Percentiles rank a stretch among this genome's conserved stretches.
Evolutionary conservation across 53 echinoderm and acorn worm species (phyloP).

Genomic region (Patiria pectinifera): DNA sequence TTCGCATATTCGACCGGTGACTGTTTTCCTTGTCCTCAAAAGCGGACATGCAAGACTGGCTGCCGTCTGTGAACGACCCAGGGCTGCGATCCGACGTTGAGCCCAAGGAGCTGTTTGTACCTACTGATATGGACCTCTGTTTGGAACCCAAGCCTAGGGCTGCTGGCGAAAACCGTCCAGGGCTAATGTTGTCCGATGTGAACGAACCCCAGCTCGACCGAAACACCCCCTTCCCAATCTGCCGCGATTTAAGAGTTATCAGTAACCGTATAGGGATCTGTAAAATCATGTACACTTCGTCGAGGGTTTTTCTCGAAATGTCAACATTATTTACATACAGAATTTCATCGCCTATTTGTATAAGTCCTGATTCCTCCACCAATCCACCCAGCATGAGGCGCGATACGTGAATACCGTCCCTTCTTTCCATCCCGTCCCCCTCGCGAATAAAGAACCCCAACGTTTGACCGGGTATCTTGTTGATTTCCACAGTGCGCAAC

Average conservation of each 20-base stretch:
- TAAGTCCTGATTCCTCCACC: slow-evolving; percentile 88
- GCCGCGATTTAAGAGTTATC: slow-evolving; percentile 91
- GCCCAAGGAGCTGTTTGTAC: slow-evolving; percentile 48
- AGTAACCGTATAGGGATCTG: slow-evolving; percentile 95
- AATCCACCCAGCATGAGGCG: slow-evolving; percentile 91
- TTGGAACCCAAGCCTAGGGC: slow-evolving; percentile 46
- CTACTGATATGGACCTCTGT: slow-evolving; percentile 53
- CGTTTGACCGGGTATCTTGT: slow-evolving; percentile 93
- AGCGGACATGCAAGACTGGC: slow-evolving; percentile 33
- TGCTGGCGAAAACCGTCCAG: slow-evolving; percentile 53
- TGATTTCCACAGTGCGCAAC: slow-evolving; percentile 93
- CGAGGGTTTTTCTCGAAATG: slow-evolving; percentile 85
- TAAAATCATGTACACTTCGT: slow-evolving; percentile 90
- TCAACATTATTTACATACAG: slow-evolving; percentile 97
- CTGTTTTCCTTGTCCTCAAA: slow-evolving; percentile 58
- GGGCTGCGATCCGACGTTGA: slow-evolving; percentile 57
- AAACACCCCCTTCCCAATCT: slow-evolving; percentile 87
- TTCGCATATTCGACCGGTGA: slow-evolving; percentile 7
- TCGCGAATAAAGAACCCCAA: slow-evolving; percentile 94
- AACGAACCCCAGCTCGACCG: slow-evolving; percentile 70
- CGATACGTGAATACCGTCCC: slow-evolving; percentile 93
- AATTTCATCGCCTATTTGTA: slow-evolving; percentile 95
- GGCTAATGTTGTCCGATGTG: slow-evolving; percentile 57
- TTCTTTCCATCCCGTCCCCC: slow-evolving; percentile 87
- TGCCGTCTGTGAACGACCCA: slow-evolving; percentile 49